Conservation (phyloP, 2,797 vertebrate genomes). For the Eidolon dupreanum region DNA sequence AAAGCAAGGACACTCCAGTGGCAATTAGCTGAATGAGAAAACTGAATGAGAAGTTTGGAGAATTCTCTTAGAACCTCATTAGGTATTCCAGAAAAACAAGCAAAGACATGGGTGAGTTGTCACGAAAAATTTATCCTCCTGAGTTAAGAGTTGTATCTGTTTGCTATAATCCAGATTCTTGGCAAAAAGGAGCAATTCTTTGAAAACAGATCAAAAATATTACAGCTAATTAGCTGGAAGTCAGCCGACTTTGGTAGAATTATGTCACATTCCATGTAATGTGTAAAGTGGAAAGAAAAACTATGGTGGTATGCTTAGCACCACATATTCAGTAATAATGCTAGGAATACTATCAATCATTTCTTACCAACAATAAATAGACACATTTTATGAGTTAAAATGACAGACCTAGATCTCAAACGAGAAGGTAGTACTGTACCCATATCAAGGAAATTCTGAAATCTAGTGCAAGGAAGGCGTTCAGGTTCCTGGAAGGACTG, state of each 20-base stretch:
- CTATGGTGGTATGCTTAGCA: neutral
- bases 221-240: neutral
- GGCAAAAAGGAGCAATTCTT: neutral
- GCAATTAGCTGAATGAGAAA: neutral
- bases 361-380: neutral
- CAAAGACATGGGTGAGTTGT: neutral
- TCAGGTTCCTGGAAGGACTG: neutral
- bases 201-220: neutral
- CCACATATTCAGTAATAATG: neutral
- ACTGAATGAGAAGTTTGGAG: neutral
- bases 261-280: neutral
- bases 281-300: neutral
- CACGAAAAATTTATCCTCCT: neutral
- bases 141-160: neutral
- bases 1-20: neutral
- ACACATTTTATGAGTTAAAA: neutral
- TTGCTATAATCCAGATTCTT: neutral
- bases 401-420: neutral
- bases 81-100: neutral
- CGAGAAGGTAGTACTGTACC: neutral
- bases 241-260: neutral
- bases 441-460: neutral
- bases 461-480: neutral
- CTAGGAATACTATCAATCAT: neutral
- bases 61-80: neutral